A percentile compares a stretch with the other conserved stretches of the same genome.
Evolutionary conservation across 2,888 invertebrate species (phyloP).

Genomic region (Endomychus coccineus): DNA sequence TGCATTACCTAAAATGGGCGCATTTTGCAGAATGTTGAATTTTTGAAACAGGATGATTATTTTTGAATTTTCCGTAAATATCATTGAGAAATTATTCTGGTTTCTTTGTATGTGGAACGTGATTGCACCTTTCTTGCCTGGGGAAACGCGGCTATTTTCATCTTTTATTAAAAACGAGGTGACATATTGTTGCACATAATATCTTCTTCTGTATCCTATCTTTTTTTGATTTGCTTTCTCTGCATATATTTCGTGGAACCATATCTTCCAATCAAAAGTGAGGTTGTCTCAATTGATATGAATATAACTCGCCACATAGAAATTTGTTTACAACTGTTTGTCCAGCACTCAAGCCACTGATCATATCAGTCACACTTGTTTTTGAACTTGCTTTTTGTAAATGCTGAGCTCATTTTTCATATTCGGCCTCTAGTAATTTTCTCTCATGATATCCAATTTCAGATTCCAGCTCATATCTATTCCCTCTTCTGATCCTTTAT

Average conservation of each 20-base stretch:
- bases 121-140: not conserved
- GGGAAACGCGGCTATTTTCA: not conserved
- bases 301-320: not conserved
- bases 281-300: not conserved
- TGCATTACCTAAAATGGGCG: not conserved
- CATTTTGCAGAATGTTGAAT: constrained; percentile 1
- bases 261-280: not conserved
- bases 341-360: not conserved
- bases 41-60: not conserved
- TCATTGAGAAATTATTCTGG: not conserved
- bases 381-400: not conserved
- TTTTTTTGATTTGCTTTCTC: not conserved
- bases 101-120: not conserved
- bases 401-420: no score
- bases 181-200: not conserved
- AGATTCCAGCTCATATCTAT: no score
- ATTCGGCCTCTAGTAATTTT: no score
- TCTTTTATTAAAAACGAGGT: not conserved
- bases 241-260: not conserved
- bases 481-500: no score
- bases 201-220: not conserved
- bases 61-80: not conserved
- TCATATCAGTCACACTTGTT: not conserved
- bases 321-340: not conserved
- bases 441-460: no score